Conservation (phyloP, 2,113 vertebrate genomes). For the Nothobranchius kuhntae region DNA sequence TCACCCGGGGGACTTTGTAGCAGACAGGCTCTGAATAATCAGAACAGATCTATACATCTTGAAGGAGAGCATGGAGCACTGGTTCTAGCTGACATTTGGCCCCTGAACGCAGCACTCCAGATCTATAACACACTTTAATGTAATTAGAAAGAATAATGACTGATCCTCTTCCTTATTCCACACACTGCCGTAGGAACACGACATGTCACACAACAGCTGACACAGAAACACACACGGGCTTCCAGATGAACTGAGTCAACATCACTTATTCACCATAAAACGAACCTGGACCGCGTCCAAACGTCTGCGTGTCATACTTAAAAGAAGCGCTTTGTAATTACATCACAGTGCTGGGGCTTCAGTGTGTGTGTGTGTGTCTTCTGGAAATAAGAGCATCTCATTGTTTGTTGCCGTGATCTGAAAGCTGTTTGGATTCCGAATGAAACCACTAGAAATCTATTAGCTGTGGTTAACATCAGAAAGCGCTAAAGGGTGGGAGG, state of each 20-base stretch:
- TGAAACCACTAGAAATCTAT: conserved; percentile 31
- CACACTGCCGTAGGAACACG: neutral
- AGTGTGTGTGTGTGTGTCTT: conserved; percentile 1
- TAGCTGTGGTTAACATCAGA: conserved; percentile 38
- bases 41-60: conserved; percentile 62
- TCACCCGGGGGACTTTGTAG: conserved; percentile 59
- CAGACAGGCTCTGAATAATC: conserved; percentile 60
- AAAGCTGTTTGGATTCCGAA: conserved; percentile 28
- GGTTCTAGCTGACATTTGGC: conserved; percentile 49
- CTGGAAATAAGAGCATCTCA: conserved; percentile 31
- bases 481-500: neutral
- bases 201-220: conserved; percentile 15
- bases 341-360: conserved; percentile 28
- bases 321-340: conserved; percentile 55
- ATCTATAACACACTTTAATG: neutral
- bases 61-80: conserved; percentile 39
- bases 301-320: conserved; percentile 51
- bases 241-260: conserved; percentile 52
- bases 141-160: neutral
- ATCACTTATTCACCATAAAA: conserved; percentile 38
- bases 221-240: conserved; percentile 20
- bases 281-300: conserved; percentile 55
- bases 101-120: neutral
- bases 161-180: neutral
- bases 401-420: conserved; percentile 40